phyloP scores from a whole-genome alignment of 2,113 vertebrate species.

The Burhinus oedicnemus region DNA sequence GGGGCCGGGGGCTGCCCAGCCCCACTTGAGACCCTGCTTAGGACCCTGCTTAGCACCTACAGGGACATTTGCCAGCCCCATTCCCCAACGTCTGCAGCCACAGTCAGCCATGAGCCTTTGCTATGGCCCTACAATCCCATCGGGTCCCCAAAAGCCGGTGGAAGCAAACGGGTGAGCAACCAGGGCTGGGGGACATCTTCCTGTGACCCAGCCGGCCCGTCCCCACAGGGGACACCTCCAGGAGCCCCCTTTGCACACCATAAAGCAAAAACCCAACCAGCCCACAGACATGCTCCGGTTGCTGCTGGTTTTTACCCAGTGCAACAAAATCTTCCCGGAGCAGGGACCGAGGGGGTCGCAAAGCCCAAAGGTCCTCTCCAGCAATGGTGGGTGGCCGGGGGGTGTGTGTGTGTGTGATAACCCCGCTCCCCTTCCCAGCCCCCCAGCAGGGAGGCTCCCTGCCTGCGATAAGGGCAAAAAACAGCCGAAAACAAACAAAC shows the following conservation, averaged over 20 bases:
- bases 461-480: neutral
- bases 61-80: neutral
- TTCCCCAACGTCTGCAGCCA: neutral
- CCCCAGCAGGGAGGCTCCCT: neutral
- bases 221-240: accelerated
- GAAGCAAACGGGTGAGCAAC: accelerated
- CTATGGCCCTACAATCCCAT: accelerated
- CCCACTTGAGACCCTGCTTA: neutral
- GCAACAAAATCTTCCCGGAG: accelerated
- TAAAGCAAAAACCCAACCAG: neutral
- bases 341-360: accelerated
- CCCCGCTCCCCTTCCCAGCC: neutral
- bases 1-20: neutral
- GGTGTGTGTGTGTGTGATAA: no score
- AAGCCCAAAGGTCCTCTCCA: neutral
- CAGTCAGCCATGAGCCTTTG: neutral
- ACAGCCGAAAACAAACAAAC: conserved; percentile 50
- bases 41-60: neutral
- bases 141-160: accelerated
- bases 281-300: accelerated
- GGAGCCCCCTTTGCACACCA: neutral
- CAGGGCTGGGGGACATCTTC: neutral
- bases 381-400: accelerated
- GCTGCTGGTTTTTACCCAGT: neutral
- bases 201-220: neutral